phyloP scores from a whole-genome alignment of 2,797 vertebrate genomes.

The Labroides dimidiatus region DNA sequence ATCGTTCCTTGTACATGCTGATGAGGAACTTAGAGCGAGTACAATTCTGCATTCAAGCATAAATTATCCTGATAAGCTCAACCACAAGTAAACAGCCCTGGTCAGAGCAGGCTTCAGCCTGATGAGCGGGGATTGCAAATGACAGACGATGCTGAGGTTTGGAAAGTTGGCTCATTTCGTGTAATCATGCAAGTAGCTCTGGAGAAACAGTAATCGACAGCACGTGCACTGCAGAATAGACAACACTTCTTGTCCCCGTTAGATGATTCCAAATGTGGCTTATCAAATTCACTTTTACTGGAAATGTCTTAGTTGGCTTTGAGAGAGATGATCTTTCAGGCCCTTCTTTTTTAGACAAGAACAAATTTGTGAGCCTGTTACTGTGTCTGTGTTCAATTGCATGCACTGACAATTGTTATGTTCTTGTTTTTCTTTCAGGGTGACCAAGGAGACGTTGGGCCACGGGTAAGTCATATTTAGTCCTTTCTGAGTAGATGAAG shows the following conservation, averaged over 20 bases:
- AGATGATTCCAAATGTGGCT: constrained; percentile 44
- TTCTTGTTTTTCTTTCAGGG: constrained; percentile 84
- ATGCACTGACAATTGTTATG: constrained; percentile 62
- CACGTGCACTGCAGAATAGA: constrained; percentile 5
- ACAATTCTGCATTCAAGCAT: constrained; percentile 22
- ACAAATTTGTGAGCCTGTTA: constrained; percentile 37
- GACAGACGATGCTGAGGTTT: constrained; percentile 58
- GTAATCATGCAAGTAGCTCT: constrained; percentile 60
- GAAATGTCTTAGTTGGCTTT: constrained; percentile 43
- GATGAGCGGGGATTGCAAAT: constrained; percentile 36
- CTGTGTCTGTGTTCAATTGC: constrained; percentile 28
- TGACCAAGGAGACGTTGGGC: constrained; percentile 91
- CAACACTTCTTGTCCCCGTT: constrained; percentile 26
- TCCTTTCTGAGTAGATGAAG: constrained; percentile 18
- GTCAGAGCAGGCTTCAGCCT: constrained; percentile 36
- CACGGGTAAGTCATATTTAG: constrained; percentile 86
- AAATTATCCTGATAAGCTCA: constrained; percentile 42
- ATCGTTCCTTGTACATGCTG: constrained; percentile 12
- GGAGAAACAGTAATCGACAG: constrained; percentile 15
- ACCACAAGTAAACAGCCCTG: constrained; percentile 45
- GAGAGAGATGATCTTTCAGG: constrained; percentile 54
- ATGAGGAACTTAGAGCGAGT: constrained; percentile 3
- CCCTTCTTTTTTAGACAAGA: constrained; percentile 44
- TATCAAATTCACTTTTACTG: constrained; percentile 41
- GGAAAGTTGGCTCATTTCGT: constrained; percentile 59